These are phyloP conservation scores for Emydoidea blandingii DNA, from an alignment of 2,797 vertebrate genomes.

Conservation along the genomic window DNA sequence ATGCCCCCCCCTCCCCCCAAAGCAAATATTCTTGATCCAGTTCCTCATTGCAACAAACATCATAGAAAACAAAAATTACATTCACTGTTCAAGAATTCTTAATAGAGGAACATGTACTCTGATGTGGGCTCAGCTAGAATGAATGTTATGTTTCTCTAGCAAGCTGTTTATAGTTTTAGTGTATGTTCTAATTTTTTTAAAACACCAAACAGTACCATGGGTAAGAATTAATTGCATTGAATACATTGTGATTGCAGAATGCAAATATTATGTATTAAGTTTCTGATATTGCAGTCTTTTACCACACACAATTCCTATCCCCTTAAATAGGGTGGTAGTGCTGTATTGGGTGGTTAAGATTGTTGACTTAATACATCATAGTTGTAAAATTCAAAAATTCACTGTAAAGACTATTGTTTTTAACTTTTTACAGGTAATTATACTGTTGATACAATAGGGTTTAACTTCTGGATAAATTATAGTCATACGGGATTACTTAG, in stretches of 20 bases:
- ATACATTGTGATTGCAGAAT: background rate
- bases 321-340: conserved; percentile 10
- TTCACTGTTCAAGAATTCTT: background rate
- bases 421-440: background rate
- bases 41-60: background rate
- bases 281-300: background rate
- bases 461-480: background rate
- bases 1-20: background rate
- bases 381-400: background rate
- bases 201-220: background rate
- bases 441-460: background rate
- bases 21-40: background rate
- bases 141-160: background rate
- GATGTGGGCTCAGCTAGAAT: background rate
- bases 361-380: background rate
- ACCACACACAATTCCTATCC: background rate
- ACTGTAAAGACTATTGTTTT: background rate
- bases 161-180: background rate
- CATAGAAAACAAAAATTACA: background rate
- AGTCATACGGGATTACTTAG: background rate
- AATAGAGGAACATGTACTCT: background rate
- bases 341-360: background rate
- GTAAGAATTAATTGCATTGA: background rate
- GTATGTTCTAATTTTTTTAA: background rate
- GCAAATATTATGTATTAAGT: background rate